These are phyloP conservation scores for Paramormyrops hopkinsi DNA, from an alignment of 2,797 vertebrate genomes.

Conservation along the genomic window DNA sequence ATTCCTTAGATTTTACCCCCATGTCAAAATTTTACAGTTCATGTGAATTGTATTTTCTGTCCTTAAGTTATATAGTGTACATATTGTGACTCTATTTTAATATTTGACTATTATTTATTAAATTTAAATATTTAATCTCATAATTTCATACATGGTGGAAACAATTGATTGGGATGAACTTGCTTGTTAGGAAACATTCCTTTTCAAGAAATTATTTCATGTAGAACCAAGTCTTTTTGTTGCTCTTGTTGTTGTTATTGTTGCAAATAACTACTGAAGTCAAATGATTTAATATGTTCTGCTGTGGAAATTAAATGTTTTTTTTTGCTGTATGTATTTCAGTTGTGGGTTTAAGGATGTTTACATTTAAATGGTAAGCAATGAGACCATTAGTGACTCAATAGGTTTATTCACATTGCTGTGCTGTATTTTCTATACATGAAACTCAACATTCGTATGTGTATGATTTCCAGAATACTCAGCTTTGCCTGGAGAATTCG, in stretches of 20 bases:
- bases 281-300: neutral
- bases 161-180: neutral
- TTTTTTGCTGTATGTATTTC: neutral
- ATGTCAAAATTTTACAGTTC: neutral
- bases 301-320: neutral
- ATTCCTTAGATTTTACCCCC: neutral
- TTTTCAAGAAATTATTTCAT: neutral
- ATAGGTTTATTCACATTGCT: neutral
- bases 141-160: neutral
- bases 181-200: neutral
- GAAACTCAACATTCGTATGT: neutral
- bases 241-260: neutral
- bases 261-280: conserved; percentile 5
- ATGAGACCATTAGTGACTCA: neutral
- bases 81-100: conserved; percentile 10
- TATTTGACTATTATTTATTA: conserved; percentile 18
- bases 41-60: neutral
- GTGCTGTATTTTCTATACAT: neutral
- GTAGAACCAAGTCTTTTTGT: neutral
- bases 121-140: conserved; percentile 4
- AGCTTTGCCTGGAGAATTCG: neutral
- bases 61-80: conserved; percentile 5
- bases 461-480: neutral
- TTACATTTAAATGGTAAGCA: neutral
- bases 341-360: neutral